A percentile compares a stretch with the other conserved stretches of the same genome.
These are phyloP conservation scores for Aleiodes leptofemur DNA, from an alignment of 2,888 invertebrate species.

Conservation along the genomic window DNA sequence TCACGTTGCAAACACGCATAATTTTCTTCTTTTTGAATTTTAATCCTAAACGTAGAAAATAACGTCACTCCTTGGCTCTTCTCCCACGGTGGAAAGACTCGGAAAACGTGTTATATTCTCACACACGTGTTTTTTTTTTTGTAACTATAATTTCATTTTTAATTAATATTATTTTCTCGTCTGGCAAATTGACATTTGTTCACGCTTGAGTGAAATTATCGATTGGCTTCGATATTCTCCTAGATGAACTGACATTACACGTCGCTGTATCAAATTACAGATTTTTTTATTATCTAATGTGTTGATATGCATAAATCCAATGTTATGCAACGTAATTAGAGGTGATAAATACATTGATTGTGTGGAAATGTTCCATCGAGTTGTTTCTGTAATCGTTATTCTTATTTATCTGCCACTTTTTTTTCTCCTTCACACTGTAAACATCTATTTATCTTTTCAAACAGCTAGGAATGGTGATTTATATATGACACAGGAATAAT, in stretches of 20 bases:
- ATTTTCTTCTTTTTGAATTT: constrained; percentile 18
- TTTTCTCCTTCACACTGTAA: not conserved
- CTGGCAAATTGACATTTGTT: constrained; percentile 22
- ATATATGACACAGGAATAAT: too few species aligned
- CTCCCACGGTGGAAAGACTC: constrained; percentile 25
- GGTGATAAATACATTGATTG: constrained; percentile 23
- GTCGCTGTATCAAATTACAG: constrained; percentile 12
- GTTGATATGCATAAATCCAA: constrained; percentile 29
- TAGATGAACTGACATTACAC: constrained; percentile 20
- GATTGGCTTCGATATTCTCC: not conserved
- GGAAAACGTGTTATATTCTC: constrained; percentile 15
- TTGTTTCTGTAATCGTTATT: constrained; percentile 23
- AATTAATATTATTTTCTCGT: constrained; percentile 19
- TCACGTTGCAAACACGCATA: constrained; percentile 18
- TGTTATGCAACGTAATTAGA: constrained; percentile 33
- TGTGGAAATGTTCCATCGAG: constrained; percentile 2
- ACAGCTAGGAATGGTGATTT: not conserved
- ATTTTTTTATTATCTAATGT: constrained; percentile 32
- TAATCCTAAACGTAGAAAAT: constrained; percentile 3
- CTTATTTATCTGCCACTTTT: not conserved
- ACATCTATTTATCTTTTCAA: constrained; percentile 7
- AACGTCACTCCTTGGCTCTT: constrained; percentile 9
- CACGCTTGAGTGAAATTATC: constrained; percentile 18
- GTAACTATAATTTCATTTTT: constrained; percentile 4
- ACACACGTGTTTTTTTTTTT: constrained; percentile 15